Evolutionary conservation across 2,113 vertebrate species (phyloP).

Genomic region (Chamaea fasciata): DNA sequence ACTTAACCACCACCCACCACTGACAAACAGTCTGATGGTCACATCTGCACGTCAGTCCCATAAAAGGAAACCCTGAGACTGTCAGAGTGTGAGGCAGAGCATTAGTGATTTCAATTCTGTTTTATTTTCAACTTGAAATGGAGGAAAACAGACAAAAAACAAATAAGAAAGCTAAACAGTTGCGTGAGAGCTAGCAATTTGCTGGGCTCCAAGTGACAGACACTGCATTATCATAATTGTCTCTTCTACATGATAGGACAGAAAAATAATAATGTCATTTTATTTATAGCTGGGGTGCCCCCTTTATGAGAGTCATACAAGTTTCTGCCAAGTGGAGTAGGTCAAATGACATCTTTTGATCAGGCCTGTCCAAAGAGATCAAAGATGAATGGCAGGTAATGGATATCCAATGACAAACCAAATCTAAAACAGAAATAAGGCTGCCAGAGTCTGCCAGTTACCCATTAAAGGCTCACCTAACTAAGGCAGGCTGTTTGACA

Average conservation of each 20-base stretch:
- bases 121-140: slow-evolving; percentile 86
- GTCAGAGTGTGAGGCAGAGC: slow-evolving; percentile 75
- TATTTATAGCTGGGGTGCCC: slow-evolving; percentile 95
- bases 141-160: slow-evolving; percentile 83
- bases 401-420: slow-evolving; percentile 92
- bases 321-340: slow-evolving; percentile 90
- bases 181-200: slow-evolving; percentile 87
- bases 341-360: slow-evolving; percentile 99
- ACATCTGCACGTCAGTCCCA: slow-evolving; percentile 73
- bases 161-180: slow-evolving; percentile 88
- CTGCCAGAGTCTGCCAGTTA: slow-evolving; percentile 98
- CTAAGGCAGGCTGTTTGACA: slow-evolving; percentile 90
- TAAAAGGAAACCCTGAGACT: slow-evolving; percentile 66
- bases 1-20: slow-evolving; percentile 54
- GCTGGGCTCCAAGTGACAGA: slow-evolving; percentile 88
- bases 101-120: slow-evolving; percentile 84
- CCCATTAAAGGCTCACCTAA: slow-evolving; percentile 93
- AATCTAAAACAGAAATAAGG: slow-evolving; percentile 96
- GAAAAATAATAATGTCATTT: slow-evolving; percentile 99
- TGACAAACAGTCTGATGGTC: slow-evolving; percentile 68
- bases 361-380: slow-evolving; percentile 99
- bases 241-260: slow-evolving; percentile 98
- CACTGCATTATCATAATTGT: slow-evolving; percentile 99
- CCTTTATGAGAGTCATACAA: slow-evolving; percentile 95
- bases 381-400: slow-evolving; percentile 99